Conservation (phyloP, 2,888 invertebrate species). For the Aplocera efformata region DNA sequence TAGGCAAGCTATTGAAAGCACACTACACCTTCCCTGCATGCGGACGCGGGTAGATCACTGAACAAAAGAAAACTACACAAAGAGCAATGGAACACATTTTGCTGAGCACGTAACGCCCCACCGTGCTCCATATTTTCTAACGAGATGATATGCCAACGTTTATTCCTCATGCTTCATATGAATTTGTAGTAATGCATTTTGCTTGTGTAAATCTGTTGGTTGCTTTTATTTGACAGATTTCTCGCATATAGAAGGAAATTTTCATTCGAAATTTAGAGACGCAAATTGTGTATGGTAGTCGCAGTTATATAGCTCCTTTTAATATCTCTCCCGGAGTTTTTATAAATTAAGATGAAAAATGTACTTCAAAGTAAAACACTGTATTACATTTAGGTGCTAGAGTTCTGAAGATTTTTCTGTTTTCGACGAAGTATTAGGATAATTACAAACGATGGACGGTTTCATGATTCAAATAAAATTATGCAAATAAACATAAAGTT, state of each 20-base stretch:
- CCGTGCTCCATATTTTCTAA: slow-evolving; percentile 74
- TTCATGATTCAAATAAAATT: too few species aligned
- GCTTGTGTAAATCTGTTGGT: slow-evolving; percentile 15
- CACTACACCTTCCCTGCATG: slow-evolving; percentile 36
- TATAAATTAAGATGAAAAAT: slow-evolving; percentile 28
- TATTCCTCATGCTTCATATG: slow-evolving; percentile 51
- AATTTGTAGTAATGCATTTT: slow-evolving; percentile 45
- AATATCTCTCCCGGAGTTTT: slow-evolving; percentile 18
- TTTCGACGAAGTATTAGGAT: too few species aligned
- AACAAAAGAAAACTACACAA: slow-evolving; percentile 72
- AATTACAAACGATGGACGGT: too few species aligned
- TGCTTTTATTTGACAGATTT: slow-evolving; percentile 8
- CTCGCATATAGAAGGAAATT: slow-evolving; percentile 7
- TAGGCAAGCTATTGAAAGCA: slow-evolving; percentile 38
- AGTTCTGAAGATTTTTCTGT: slow-evolving; percentile 15
- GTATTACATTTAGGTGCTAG: slow-evolving; percentile 17
- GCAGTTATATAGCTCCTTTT: slow-evolving; percentile 7
- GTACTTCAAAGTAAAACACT: slow-evolving; percentile 25
- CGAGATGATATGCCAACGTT: slow-evolving; percentile 69
- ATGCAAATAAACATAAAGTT: too few species aligned
- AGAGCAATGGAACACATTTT: slow-evolving; percentile 74
- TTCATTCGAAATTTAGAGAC: slow-evolving; percentile 8
- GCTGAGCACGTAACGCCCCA: slow-evolving; percentile 55
- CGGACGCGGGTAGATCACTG: slow-evolving; percentile 52
- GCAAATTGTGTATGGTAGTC: slow-evolving; percentile 12